phyloP scores from a whole-genome alignment of 1,140 invertebrate species.

The Saccostrea echinata region DNA sequence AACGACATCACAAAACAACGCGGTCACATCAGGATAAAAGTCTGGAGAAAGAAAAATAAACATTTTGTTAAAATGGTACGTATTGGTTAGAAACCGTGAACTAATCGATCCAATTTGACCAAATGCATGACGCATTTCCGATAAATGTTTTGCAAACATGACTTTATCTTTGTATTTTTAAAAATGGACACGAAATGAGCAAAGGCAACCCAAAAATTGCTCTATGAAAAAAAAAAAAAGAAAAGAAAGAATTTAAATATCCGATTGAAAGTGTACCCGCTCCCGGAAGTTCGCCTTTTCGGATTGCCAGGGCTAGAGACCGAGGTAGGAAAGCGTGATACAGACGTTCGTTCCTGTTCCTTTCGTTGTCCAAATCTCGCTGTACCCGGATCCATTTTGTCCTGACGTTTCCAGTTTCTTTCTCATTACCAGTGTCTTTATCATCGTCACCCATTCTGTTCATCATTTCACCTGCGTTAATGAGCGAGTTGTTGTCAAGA shows the following conservation, averaged over 20 bases:
- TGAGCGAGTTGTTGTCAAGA: background rate
- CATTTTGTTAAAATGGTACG: background rate
- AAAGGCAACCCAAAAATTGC: background rate
- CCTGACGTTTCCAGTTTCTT: background rate
- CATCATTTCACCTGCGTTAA: slow-evolving; percentile 36
- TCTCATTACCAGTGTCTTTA: background rate
- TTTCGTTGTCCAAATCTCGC: slow-evolving; percentile 64
- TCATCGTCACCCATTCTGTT: slow-evolving; percentile 13
- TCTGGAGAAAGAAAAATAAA: slow-evolving; percentile 50
- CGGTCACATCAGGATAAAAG: slow-evolving; percentile 61
- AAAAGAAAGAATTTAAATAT: background rate
- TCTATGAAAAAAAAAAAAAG: background rate
- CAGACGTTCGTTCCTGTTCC: slow-evolving; percentile 53
- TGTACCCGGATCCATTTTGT: slow-evolving; percentile 51
- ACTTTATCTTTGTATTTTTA: background rate
- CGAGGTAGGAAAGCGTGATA: slow-evolving; percentile 62
- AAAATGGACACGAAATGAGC: background rate
- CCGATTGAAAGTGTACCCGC: slow-evolving; percentile 46
- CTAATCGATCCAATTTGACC: too few relatives aligned
- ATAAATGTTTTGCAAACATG: too few relatives aligned
- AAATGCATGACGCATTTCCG: too few relatives aligned
- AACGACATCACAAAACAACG: slow-evolving; percentile 70
- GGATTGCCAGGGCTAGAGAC: slow-evolving; percentile 51
- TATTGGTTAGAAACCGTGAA: background rate
- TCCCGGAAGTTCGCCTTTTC: slow-evolving; percentile 50